Percentiles rank a stretch among this genome's conserved stretches.
phyloP scores from a whole-genome alignment of 1,140 invertebrate species.

The Atta colombica region DNA sequence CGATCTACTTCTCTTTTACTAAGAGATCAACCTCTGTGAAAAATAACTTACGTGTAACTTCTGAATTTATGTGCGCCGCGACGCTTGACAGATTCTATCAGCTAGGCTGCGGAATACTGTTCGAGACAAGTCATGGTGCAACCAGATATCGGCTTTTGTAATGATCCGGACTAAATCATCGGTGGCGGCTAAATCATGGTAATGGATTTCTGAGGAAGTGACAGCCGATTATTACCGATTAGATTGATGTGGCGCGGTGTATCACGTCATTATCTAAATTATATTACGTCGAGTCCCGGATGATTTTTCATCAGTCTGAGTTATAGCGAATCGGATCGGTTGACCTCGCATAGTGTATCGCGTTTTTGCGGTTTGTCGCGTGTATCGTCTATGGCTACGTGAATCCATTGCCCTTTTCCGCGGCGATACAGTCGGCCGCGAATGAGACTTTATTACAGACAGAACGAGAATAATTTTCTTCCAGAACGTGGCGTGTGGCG shows the following conservation, averaged over 20 bases:
- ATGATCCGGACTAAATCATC: slow-evolving; percentile 61
- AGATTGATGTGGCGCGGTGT: slow-evolving; percentile 62
- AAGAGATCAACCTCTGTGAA: not conserved
- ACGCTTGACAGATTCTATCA: slow-evolving; percentile 35
- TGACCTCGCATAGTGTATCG: not conserved
- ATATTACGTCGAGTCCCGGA: slow-evolving; percentile 29
- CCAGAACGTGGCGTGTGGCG: not conserved
- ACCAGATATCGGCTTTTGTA: slow-evolving; percentile 37
- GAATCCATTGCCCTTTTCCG: slow-evolving; percentile 4
- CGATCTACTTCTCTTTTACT: not conserved
- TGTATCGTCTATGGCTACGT: not conserved
- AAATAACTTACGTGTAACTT: slow-evolving; percentile 17
- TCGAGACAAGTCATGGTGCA: slow-evolving; percentile 36
- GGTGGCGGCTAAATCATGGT: slow-evolving; percentile 8
- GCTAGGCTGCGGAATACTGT: not conserved
- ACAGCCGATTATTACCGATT: slow-evolving; percentile 74
- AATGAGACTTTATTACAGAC: slow-evolving; percentile 24
- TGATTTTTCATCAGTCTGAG: slow-evolving; percentile 32
- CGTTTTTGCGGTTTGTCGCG: slow-evolving; percentile 40
- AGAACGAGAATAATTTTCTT: slow-evolving; percentile 40
- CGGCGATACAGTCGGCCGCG: slow-evolving; percentile 5
- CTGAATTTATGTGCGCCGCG: slow-evolving; percentile 30
- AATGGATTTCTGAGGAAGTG: slow-evolving; percentile 70
- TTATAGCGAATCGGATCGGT: slow-evolving; percentile 38
- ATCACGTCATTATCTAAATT: slow-evolving; percentile 70